Percentiles rank a stretch among this genome's conserved stretches.
These are phyloP conservation scores for Drosophila biarmipes DNA, from an alignment of 1,140 invertebrate genomes.

Conservation along the genomic window DNA sequence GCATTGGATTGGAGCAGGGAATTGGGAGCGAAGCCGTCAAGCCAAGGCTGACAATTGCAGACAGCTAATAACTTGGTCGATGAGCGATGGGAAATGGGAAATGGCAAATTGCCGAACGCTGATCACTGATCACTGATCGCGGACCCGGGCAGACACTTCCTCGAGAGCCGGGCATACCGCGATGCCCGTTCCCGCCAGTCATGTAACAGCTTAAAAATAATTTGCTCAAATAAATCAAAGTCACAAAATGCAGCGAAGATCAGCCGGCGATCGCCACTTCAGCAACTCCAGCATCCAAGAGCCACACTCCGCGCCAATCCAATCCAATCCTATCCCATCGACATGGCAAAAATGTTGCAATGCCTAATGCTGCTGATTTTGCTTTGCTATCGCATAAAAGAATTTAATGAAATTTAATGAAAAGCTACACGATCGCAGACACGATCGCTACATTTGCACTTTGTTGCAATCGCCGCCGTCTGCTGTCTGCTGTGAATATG, in stretches of 20 bases:
- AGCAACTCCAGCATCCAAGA: neutral
- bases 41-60: constrained; percentile 71
- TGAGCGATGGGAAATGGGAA: constrained; percentile 47
- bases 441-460: constrained; percentile 64
- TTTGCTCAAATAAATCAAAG: constrained; percentile 82
- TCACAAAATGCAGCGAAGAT: constrained; percentile 69
- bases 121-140: constrained; percentile 22
- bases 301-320: constrained; percentile 6
- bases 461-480: constrained; percentile 52
- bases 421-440: constrained; percentile 77
- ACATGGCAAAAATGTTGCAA: constrained; percentile 47
- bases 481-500: constrained; percentile 69
- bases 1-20: constrained; percentile 22
- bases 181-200: constrained; percentile 29
- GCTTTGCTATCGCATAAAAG: constrained; percentile 78
- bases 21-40: constrained; percentile 39
- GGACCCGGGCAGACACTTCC: constrained; percentile 69
- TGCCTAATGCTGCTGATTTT: constrained; percentile 32
- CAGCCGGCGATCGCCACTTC: constrained; percentile 27
- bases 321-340: constrained; percentile 8
- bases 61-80: constrained; percentile 74
- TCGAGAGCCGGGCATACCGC: constrained; percentile 36
- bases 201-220: constrained; percentile 77
- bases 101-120: constrained; percentile 41
- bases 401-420: constrained; percentile 83